Percentiles rank a stretch among this genome's conserved stretches.
Evolutionary conservation across 2,888 invertebrate genomes (phyloP).

Genomic region (Stegana nigrithorax): DNA sequence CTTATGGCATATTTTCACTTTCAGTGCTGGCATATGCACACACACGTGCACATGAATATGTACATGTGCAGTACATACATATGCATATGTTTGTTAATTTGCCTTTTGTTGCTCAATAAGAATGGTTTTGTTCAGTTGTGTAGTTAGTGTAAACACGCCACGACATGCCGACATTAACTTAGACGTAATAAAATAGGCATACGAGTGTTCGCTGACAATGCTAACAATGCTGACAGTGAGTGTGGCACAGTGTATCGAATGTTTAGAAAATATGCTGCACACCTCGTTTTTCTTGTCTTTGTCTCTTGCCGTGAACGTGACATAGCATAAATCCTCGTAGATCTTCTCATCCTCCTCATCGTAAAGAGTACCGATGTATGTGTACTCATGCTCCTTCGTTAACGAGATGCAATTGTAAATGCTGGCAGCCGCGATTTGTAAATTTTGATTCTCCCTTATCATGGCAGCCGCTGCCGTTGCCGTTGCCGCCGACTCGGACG

Average conservation of each 20-base stretch:
- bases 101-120: too few relatives aligned
- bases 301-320: constrained; percentile 79
- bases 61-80: too few relatives aligned
- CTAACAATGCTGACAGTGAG: too few relatives aligned
- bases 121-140: too few relatives aligned
- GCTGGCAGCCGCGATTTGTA: constrained; percentile 63
- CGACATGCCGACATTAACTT: too few relatives aligned
- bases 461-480: constrained; percentile 5
- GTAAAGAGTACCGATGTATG: constrained; percentile 65
- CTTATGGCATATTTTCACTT: too few relatives aligned
- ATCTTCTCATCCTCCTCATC: constrained; percentile 86
- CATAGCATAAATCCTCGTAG: constrained; percentile 90
- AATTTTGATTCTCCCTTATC: constrained; percentile 50
- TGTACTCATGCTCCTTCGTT: constrained; percentile 59
- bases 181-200: too few relatives aligned
- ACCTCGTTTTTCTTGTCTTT: constrained; percentile 73
- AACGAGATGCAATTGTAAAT: constrained; percentile 63
- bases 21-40: too few relatives aligned
- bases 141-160: too few relatives aligned
- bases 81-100: too few relatives aligned
- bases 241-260: constrained; percentile 19
- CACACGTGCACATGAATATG: too few relatives aligned
- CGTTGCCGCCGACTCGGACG: constrained; percentile 6
- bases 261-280: constrained; percentile 40
- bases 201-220: too few relatives aligned